Conservation (phyloP, 2,888 invertebrate species). For the Phalera bucephala region DNA sequence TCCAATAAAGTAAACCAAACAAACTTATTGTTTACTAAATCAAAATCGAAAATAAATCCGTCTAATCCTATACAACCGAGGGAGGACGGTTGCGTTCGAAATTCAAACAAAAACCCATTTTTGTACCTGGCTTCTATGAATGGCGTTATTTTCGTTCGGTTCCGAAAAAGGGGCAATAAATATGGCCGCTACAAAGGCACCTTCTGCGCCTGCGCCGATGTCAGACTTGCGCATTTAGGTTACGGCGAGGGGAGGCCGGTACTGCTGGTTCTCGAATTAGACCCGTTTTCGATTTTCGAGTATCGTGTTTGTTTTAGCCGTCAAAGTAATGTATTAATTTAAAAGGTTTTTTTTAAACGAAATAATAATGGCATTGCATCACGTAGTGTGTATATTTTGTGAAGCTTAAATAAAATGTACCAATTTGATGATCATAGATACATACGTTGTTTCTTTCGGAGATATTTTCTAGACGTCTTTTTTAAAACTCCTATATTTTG, state of each 20-base stretch:
- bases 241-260: slow-evolving; percentile 8
- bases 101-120: slow-evolving; percentile 49
- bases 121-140: slow-evolving; percentile 79
- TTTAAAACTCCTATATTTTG: too few relatives aligned
- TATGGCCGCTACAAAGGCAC: slow-evolving; percentile 77
- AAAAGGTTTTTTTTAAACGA: too few relatives aligned
- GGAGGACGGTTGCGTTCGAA: slow-evolving; percentile 48
- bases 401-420: too few relatives aligned
- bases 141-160: slow-evolving; percentile 68
- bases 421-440: too few relatives aligned
- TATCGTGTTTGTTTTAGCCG: background rate
- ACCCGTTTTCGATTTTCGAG: slow-evolving; percentile 3
- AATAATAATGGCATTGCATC: too few relatives aligned
- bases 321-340: too few relatives aligned
- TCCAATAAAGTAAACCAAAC: too few relatives aligned
- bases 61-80: slow-evolving; percentile 39
- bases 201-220: slow-evolving; percentile 66
- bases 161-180: slow-evolving; percentile 65
- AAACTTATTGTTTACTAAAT: background rate
- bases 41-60: slow-evolving; percentile 5
- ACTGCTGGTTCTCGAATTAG: slow-evolving; percentile 22
- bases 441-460: too few relatives aligned
- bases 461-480: too few relatives aligned
- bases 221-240: slow-evolving; percentile 68
- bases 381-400: too few relatives aligned